These are phyloP conservation scores for Drosophila ananassae DNA, from an alignment of 1,140 invertebrate species.

Conservation along the genomic window DNA sequence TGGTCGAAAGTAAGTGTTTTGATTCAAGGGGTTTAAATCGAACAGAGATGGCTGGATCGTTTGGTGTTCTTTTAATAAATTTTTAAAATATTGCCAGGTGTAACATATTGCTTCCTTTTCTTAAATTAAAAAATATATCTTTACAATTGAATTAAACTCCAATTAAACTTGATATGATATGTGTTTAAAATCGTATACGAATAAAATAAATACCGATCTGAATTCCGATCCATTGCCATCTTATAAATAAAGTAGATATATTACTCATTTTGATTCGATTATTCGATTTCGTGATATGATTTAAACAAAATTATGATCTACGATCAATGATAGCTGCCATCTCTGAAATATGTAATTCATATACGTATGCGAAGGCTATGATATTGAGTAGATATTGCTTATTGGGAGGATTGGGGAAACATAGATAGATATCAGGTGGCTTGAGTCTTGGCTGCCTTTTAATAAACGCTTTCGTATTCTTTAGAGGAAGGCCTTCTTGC, in stretches of 20 bases:
- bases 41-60: slow-evolving; percentile 30
- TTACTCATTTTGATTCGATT: neutral
- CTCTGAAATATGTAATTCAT: slow-evolving; percentile 16
- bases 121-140: neutral
- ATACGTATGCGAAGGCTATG: slow-evolving; percentile 71
- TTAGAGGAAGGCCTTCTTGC: slow-evolving; percentile 72
- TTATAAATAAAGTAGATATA: too few species aligned
- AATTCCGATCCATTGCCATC: too few species aligned
- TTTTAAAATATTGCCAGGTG: neutral
- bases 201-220: neutral
- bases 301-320: neutral
- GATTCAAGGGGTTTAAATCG: slow-evolving; percentile 19
- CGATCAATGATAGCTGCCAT: slow-evolving; percentile 24
- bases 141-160: neutral
- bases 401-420: slow-evolving; percentile 20
- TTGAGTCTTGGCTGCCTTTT: slow-evolving; percentile 28
- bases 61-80: neutral
- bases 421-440: slow-evolving; percentile 30
- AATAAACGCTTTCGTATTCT: neutral
- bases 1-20: slow-evolving; percentile 49
- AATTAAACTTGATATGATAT: neutral
- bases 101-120: neutral
- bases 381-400: slow-evolving; percentile 69
- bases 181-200: neutral
- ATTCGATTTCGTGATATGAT: neutral